Percentiles rank a stretch among this genome's conserved stretches.
These are phyloP conservation scores for Leucopsar rothschildi DNA, from an alignment of 2,113 vertebrate genomes.

Conservation along the genomic window DNA sequence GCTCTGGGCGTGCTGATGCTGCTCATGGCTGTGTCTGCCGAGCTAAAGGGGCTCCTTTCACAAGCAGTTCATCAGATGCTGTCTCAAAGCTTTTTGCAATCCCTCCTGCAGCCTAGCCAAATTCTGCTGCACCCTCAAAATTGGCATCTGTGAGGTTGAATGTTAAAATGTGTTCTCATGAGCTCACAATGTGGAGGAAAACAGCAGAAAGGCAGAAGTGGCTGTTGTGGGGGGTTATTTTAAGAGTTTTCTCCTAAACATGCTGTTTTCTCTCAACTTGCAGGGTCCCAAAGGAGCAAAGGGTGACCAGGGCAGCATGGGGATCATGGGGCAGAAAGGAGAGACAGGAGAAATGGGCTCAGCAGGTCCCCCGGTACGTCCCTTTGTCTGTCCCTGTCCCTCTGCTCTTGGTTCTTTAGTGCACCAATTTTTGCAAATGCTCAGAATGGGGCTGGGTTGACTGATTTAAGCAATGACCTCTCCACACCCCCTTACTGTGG, in stretches of 20 bases:
- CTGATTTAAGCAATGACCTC: too few relatives aligned
- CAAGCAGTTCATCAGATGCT: neutral
- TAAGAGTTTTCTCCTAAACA: neutral
- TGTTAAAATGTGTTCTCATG: fast-evolving
- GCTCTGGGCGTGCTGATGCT: neutral
- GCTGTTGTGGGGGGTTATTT: neutral
- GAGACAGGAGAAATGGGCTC: slow-evolving; percentile 84
- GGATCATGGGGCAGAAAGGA: slow-evolving; percentile 82
- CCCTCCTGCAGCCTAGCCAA: neutral
- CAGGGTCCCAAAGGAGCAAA: slow-evolving; percentile 84
- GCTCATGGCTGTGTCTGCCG: fast-evolving
- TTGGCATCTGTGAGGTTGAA: neutral
- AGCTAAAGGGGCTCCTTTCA: neutral
- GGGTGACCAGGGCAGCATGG: slow-evolving; percentile 80
- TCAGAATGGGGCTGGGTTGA: neutral
- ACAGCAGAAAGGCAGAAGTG: neutral
- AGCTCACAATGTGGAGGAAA: fast-evolving
- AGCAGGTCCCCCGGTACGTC: slow-evolving; percentile 81
- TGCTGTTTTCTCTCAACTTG: neutral
- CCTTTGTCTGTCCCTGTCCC: neutral
- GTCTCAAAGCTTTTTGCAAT: neutral
- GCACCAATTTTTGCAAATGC: neutral
- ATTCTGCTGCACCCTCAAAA: neutral
- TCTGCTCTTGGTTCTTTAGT: neutral
- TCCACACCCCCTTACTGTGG: fast-evolving